A percentile compares a stretch with the other conserved stretches of the same genome.
These are phyloP conservation scores for Syngnathus rostellatus DNA, from an alignment of 2,797 vertebrate species.

Conservation along the genomic window DNA sequence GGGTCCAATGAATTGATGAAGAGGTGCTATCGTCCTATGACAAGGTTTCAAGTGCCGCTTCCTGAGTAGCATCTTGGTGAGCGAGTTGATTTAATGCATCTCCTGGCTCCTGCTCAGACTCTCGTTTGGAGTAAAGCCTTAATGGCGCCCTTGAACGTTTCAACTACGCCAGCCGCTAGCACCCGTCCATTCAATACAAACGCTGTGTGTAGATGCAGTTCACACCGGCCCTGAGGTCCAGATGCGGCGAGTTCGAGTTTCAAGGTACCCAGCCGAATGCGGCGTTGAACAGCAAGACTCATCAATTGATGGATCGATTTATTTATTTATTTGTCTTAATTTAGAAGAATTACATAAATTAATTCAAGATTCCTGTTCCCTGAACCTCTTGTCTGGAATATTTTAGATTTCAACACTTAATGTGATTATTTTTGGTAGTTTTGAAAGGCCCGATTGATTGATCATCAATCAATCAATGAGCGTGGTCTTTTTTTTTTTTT, in stretches of 20 bases:
- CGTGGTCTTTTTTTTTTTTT: too few species aligned
- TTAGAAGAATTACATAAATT: too few species aligned
- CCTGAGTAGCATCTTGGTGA: background rate
- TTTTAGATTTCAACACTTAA: too few species aligned
- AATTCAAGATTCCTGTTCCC: too few species aligned
- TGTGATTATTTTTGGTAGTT: too few species aligned
- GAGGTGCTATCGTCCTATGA: background rate
- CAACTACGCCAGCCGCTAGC: constrained; percentile 41
- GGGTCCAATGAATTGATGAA: background rate
- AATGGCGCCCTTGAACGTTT: constrained; percentile 58
- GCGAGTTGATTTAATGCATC: constrained; percentile 37
- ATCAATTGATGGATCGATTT: too few species aligned
- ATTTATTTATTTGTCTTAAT: too few species aligned
- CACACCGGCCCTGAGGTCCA: background rate
- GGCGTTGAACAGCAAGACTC: background rate
- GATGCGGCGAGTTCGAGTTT: background rate
- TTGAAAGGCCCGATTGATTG: too few species aligned
- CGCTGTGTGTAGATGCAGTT: background rate
- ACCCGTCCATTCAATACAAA: constrained; percentile 28
- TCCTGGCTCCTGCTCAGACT: constrained; percentile 37
- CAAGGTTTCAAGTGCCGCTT: background rate
- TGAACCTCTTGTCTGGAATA: too few species aligned
- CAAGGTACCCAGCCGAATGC: background rate
- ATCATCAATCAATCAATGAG: too few species aligned
- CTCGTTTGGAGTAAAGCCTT: constrained; percentile 23